These are phyloP conservation scores for Solenodon paradoxus DNA, from an alignment of 2,113 vertebrate genomes.

Conservation along the genomic window DNA sequence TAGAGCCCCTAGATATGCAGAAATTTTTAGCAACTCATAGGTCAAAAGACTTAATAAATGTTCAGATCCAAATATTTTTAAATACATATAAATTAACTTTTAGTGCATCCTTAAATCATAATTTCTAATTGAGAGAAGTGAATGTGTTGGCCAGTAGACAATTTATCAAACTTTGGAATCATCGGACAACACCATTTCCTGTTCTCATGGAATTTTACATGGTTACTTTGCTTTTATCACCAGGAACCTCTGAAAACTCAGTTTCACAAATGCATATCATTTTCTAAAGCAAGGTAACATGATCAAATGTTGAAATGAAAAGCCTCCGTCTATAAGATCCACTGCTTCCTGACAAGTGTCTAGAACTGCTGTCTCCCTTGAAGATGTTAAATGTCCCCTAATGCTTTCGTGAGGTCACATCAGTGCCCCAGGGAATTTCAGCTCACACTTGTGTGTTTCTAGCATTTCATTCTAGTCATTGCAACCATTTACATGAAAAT, in stretches of 20 bases:
- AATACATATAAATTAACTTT: not conserved
- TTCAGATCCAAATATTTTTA: not conserved
- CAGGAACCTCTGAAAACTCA: not conserved
- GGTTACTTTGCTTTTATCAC: not conserved
- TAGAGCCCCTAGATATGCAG: not conserved
- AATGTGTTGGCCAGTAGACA: not conserved
- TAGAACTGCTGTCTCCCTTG: not conserved
- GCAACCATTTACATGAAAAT: not conserved
- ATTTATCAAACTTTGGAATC: not conserved
- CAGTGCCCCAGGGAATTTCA: not conserved
- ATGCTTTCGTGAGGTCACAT: not conserved
- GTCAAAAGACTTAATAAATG: not conserved
- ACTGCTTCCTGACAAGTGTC: not conserved
- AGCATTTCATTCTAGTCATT: not conserved
- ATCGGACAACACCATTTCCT: not conserved
- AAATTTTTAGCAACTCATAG: not conserved
- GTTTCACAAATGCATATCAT: not conserved
- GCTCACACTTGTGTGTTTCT: not conserved
- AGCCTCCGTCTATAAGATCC: not conserved
- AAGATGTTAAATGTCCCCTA: not conserved
- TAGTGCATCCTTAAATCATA: not conserved
- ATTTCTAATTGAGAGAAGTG: not conserved
- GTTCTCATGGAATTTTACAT: not conserved
- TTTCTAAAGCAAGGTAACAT: not conserved
- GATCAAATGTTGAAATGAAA: not conserved